Evolutionary conservation across 1,140 invertebrate genomes (phyloP).

Genomic region (Ceratina australensis): DNA sequence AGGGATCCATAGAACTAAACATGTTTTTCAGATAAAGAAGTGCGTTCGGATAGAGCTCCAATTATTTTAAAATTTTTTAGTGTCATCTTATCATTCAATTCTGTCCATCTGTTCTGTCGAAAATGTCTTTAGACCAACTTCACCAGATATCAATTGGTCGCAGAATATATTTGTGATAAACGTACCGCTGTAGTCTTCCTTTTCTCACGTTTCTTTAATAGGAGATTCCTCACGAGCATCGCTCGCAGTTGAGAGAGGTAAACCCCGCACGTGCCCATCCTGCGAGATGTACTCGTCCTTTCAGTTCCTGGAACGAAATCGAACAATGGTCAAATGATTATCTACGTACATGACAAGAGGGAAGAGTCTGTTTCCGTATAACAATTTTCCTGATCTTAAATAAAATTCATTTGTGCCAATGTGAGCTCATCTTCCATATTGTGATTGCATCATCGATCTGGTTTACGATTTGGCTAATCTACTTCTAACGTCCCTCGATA

Average conservation of each 20-base stretch:
- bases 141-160: neutral
- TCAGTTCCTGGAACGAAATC: conserved; percentile 70
- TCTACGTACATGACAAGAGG: neutral
- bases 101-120: neutral
- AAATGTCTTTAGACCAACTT: neutral
- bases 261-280: conserved; percentile 75
- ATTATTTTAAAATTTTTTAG: neutral
- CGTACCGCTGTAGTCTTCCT: conserved; percentile 86
- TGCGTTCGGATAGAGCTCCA: too few species aligned
- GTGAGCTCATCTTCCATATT: too few species aligned
- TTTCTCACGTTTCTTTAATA: conserved; percentile 86
- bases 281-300: conserved; percentile 62
- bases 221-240: conserved; percentile 85
- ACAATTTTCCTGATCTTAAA: too few species aligned
- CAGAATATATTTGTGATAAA: neutral
- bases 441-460: too few species aligned
- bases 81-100: neutral
- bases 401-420: too few species aligned
- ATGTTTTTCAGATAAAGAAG: too few species aligned
- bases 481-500: neutral
- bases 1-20: too few species aligned
- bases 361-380: too few species aligned
- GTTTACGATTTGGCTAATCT: too few species aligned
- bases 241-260: conserved; percentile 83
- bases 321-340: neutral